phyloP scores from a whole-genome alignment of 2,113 vertebrate genomes.

The Ageneiosus marmoratus region DNA sequence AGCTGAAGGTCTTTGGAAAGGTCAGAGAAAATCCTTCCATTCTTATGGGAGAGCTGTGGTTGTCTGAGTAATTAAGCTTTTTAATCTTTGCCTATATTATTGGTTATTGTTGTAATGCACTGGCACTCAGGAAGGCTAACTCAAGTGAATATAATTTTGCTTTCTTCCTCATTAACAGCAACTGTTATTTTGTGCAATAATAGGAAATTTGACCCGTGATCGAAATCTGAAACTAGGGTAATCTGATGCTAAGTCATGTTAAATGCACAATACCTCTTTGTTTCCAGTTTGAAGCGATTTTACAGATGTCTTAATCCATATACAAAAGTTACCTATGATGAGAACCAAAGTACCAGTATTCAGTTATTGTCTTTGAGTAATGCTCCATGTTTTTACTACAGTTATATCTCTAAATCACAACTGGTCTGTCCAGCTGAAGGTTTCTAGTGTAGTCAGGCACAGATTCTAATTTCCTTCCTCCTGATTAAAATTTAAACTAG shows the following conservation, averaged over 20 bases:
- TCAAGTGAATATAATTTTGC: background rate
- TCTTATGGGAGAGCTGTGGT: background rate
- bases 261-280: background rate
- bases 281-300: background rate
- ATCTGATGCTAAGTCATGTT: background rate
- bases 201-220: background rate
- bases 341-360: background rate
- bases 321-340: background rate
- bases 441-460: background rate
- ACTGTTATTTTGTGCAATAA: background rate
- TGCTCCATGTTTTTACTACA: background rate
- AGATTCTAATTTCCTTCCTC: background rate
- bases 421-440: background rate
- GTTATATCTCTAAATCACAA: background rate
- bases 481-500: slow-evolving; percentile 7
- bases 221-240: background rate
- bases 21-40: slow-evolving; percentile 10
- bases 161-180: background rate
- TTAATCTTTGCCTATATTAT: slow-evolving; percentile 16
- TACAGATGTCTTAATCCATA: background rate
- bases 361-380: background rate
- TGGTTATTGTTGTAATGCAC: slow-evolving; percentile 7
- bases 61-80: slow-evolving; percentile 9
- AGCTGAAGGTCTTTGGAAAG: background rate
- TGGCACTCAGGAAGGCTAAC: background rate